Percentiles rank a stretch among this genome's conserved stretches.
These are phyloP conservation scores for Bursaphelenchus okinawaensis DNA, from an alignment of 2,888 invertebrate species.

Conservation along the genomic window DNA sequence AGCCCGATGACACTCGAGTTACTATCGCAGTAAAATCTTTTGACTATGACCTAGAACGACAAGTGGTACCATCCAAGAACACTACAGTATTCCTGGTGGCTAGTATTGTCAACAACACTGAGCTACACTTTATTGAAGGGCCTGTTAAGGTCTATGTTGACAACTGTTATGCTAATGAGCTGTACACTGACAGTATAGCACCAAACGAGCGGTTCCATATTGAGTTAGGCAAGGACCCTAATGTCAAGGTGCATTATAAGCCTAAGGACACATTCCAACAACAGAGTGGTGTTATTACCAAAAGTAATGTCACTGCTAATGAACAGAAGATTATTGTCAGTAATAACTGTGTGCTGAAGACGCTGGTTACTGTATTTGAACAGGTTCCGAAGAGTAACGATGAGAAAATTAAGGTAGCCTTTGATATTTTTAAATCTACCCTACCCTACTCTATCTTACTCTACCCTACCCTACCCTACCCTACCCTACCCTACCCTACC, in stretches of 20 bases:
- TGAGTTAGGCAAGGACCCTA: constrained; percentile 59
- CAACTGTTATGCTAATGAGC: constrained; percentile 40
- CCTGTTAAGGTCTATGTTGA: constrained; percentile 41
- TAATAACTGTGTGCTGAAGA: constrained; percentile 29
- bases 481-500: too few relatives aligned
- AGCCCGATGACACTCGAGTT: not conserved
- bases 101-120: constrained; percentile 35
- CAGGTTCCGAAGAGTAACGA: constrained; percentile 5
- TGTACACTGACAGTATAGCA: not conserved
- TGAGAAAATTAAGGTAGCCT: constrained; percentile 7
- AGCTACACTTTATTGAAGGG: constrained; percentile 37
- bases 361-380: not conserved
- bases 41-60: not conserved
- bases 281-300: constrained; percentile 22
- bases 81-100: constrained; percentile 41
- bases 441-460: too few relatives aligned
- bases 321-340: not conserved
- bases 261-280: constrained; percentile 58
- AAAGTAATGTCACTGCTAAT: constrained; percentile 13
- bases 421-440: too few relatives aligned
- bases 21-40: not conserved
- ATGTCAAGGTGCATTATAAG: constrained; percentile 58
- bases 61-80: constrained; percentile 23
- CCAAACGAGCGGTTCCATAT: constrained; percentile 59
- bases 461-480: too few relatives aligned